phyloP scores from a whole-genome alignment of 1,140 invertebrate species.

The Drosophila subobscura region DNA sequence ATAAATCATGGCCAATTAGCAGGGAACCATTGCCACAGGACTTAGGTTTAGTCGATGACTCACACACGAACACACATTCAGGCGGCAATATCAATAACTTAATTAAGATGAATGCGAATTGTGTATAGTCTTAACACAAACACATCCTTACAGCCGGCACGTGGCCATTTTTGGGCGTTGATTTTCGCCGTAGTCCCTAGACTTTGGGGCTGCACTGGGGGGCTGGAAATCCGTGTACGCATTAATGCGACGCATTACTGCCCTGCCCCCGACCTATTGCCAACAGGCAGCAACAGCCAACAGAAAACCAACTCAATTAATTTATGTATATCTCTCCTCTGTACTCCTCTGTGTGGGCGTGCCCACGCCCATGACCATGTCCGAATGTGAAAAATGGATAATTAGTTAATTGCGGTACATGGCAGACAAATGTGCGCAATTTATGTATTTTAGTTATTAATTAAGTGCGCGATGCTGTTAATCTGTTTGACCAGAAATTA shows the following conservation, averaged over 20 bases:
- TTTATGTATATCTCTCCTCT: slow-evolving; percentile 50
- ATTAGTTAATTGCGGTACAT: slow-evolving; percentile 77
- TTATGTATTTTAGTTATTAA: slow-evolving; percentile 78
- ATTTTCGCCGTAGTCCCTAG: slow-evolving; percentile 59
- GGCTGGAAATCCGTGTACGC: slow-evolving; percentile 61
- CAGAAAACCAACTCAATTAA: slow-evolving; percentile 52
- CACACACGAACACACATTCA: slow-evolving; percentile 28
- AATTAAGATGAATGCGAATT: slow-evolving; percentile 80
- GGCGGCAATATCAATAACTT: slow-evolving; percentile 77
- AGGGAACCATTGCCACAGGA: slow-evolving; percentile 23
- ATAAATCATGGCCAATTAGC: slow-evolving; percentile 78
- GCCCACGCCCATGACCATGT: slow-evolving; percentile 50
- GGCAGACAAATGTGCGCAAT: slow-evolving; percentile 53
- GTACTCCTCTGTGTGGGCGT: slow-evolving; percentile 17
- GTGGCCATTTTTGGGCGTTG: slow-evolving; percentile 47
- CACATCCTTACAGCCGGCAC: slow-evolving; percentile 13
- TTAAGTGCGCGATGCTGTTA: slow-evolving; percentile 61
- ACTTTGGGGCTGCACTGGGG: slow-evolving; percentile 35
- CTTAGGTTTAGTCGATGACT: slow-evolving; percentile 24
- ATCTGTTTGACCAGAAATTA: slow-evolving; percentile 33
- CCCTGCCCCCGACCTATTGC: slow-evolving; percentile 52
- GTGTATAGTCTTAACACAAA: slow-evolving; percentile 60
- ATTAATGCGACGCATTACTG: slow-evolving; percentile 71
- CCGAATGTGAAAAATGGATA: slow-evolving; percentile 77
- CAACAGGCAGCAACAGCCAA: slow-evolving; percentile 6